Percentiles rank a stretch among this genome's conserved stretches.
Evolutionary conservation across 2,113 vertebrate genomes (phyloP).

Genomic region (Arenaria interpres): DNA sequence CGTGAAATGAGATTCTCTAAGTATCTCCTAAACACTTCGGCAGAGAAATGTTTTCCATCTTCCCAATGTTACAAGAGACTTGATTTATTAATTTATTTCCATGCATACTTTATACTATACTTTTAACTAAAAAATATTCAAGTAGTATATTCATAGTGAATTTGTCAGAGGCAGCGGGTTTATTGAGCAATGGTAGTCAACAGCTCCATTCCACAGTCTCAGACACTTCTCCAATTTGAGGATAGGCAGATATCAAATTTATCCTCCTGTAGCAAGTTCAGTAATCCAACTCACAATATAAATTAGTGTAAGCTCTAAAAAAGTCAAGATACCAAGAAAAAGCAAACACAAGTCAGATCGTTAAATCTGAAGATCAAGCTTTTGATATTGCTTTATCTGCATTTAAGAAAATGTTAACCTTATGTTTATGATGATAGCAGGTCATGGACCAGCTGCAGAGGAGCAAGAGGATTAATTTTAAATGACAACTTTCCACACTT

Average conservation of each 20-base stretch:
- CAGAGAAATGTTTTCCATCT: not conserved
- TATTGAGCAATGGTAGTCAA: not conserved
- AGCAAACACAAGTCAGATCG: not conserved
- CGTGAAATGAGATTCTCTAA: not conserved
- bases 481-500: not conserved
- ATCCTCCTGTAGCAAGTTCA: not conserved
- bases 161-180: not conserved
- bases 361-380: not conserved
- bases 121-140: not conserved
- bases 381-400: not conserved
- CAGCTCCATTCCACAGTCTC: not conserved
- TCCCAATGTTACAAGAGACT: not conserved
- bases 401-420: not conserved
- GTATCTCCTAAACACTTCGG: not conserved
- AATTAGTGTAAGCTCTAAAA: not conserved
- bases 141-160: not conserved
- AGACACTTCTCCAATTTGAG: not conserved
- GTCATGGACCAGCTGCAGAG: not conserved
- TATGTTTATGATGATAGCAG: not conserved
- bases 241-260: not conserved
- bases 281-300: not conserved
- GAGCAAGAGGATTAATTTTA: not conserved
- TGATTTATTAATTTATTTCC: not conserved
- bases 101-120: no score
- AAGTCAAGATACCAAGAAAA: not conserved